These are phyloP conservation scores for Cephus cinctus DNA, from an alignment of 1,140 invertebrate species.

Conservation along the genomic window DNA sequence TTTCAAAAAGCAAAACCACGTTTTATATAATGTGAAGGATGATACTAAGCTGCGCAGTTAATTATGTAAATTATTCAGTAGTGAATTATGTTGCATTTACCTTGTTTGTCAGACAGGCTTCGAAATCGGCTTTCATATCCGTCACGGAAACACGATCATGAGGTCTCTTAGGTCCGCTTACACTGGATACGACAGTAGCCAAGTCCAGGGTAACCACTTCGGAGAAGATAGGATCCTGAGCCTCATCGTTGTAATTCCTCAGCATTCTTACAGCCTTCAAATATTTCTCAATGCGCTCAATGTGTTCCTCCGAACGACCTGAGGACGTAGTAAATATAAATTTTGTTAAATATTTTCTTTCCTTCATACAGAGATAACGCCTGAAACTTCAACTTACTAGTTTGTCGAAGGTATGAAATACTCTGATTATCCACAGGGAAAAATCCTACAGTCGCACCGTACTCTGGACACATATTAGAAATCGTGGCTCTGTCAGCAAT, in stretches of 20 bases:
- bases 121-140: conserved; percentile 90
- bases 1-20: too few species aligned
- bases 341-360: conserved; percentile 4
- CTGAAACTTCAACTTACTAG: conserved; percentile 63
- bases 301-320: conserved; percentile 82
- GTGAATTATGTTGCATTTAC: conserved; percentile 55
- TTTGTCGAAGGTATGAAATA: conserved; percentile 83
- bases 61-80: neutral
- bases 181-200: conserved; percentile 85
- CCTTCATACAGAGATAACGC: neutral
- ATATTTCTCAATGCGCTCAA: conserved; percentile 84
- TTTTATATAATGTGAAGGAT: too few species aligned
- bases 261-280: conserved; percentile 79
- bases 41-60: too few species aligned
- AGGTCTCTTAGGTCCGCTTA: conserved; percentile 95
- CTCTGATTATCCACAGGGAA: conserved; percentile 92
- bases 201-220: conserved; percentile 87
- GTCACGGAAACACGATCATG: conserved; percentile 92
- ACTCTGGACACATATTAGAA: conserved; percentile 98
- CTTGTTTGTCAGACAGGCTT: conserved; percentile 84
- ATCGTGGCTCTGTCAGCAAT: conserved; percentile 94
- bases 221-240: conserved; percentile 85
- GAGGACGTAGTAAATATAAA: conserved; percentile 6
- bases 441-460: conserved; percentile 94
- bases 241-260: conserved; percentile 75